Evolutionary conservation across 2,113 vertebrate species (phyloP).

Genomic region (Perognathus longimembris): DNA sequence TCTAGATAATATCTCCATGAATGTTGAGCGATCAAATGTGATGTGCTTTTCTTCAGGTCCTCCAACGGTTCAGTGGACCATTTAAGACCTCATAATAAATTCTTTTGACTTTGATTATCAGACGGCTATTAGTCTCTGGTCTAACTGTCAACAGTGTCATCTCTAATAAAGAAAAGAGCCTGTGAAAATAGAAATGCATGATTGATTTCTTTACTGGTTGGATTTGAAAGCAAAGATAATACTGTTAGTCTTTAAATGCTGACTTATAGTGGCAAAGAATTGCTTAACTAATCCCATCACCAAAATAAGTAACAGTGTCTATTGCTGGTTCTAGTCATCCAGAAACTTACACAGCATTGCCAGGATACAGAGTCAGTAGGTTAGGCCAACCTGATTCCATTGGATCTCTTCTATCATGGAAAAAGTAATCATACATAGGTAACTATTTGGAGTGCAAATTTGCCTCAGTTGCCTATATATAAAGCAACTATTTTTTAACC

Average conservation of each 20-base stretch:
- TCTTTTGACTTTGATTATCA: not conserved
- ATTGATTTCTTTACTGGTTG: not conserved
- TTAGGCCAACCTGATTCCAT: not conserved
- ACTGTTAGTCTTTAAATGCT: not conserved
- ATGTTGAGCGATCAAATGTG: not conserved
- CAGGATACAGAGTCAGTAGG: not conserved
- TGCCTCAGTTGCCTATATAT: not conserved
- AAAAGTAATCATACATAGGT: not conserved
- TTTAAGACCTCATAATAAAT: not conserved
- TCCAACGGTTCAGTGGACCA: not conserved
- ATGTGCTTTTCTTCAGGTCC: not conserved
- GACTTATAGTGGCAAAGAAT: not conserved
- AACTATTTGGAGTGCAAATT: not conserved
- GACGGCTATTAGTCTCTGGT: not conserved
- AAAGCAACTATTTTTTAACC: not conserved
- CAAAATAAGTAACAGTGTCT: not conserved
- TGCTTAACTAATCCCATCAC: not conserved
- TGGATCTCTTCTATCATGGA: not conserved
- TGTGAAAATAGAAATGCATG: not conserved
- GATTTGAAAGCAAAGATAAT: not conserved
- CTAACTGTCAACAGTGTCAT: not conserved
- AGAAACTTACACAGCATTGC: not conserved
- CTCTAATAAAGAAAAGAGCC: not conserved
- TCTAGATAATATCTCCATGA: not conserved
- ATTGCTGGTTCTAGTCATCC: not conserved